Evolutionary conservation across 2,888 invertebrate genomes (phyloP).

Genomic region (Eristalis tenax): DNA sequence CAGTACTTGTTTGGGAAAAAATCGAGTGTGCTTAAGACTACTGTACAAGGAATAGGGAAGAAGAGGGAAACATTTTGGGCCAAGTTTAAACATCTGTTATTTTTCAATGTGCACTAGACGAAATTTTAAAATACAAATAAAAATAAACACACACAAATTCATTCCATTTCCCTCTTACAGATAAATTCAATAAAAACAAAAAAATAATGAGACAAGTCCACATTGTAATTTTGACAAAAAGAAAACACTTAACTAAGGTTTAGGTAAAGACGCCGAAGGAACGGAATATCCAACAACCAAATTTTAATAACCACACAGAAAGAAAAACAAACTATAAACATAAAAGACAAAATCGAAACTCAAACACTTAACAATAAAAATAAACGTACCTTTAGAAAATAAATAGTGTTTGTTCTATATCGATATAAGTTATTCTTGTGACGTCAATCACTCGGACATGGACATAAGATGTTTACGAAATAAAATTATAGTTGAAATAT

Average conservation of each 20-base stretch:
- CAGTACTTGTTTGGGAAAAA: not conserved
- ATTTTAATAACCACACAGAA: constrained; percentile 42
- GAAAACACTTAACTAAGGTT: not conserved
- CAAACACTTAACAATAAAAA: constrained; percentile 22
- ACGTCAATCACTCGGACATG: constrained; percentile 59
- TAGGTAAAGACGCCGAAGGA: not conserved
- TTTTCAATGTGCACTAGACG: not conserved
- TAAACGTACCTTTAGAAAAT: constrained; percentile 70
- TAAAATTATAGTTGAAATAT: constrained; percentile 58
- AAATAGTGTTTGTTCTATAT: constrained; percentile 44
- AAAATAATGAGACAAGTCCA: not conserved
- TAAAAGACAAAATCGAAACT: constrained; percentile 5
- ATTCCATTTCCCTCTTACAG: not conserved
- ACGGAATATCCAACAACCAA: not conserved
- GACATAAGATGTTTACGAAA: constrained; percentile 39
- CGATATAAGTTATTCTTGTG: constrained; percentile 41
- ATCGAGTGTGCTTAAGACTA: not conserved
- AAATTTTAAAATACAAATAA: not conserved
- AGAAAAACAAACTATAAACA: constrained; percentile 35
- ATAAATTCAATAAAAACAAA: not conserved
- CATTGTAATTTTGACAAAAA: not conserved
- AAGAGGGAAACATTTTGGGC: not conserved
- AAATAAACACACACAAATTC: not conserved
- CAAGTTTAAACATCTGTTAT: not conserved
- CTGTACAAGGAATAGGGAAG: not conserved